Conservation (phyloP, 35 echinoderm and acorn worm species). For the Apostichopus parvimensis region DNA sequence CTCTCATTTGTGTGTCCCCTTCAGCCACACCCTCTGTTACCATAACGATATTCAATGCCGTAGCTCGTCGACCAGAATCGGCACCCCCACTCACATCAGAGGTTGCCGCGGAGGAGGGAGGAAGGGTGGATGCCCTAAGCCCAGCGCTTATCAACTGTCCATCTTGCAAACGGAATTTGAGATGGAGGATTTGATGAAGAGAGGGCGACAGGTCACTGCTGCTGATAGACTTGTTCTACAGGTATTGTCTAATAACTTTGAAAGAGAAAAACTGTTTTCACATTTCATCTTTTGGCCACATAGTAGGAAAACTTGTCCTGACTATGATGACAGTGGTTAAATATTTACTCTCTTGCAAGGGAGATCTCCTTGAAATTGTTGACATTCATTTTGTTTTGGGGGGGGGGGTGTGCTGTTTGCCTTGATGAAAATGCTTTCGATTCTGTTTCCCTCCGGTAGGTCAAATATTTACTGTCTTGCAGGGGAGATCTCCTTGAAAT, state of each 20-base stretch:
- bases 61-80: background rate
- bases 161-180: background rate
- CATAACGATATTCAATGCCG: background rate
- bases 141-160: background rate
- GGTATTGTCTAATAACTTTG: background rate
- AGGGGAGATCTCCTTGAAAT: too few relatives aligned
- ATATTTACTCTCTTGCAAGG: too few relatives aligned
- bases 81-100: background rate
- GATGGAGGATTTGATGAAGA: slow-evolving; percentile 17
- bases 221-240: background rate
- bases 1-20: background rate
- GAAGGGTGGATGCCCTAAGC: background rate
- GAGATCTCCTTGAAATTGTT: too few relatives aligned
- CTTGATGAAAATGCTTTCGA: too few relatives aligned
- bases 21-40: background rate
- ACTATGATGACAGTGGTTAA: too few relatives aligned
- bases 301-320: too few relatives aligned
- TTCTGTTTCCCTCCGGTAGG: too few relatives aligned
- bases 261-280: too few relatives aligned
- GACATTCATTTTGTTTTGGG: too few relatives aligned
- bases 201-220: background rate
- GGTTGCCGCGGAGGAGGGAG: background rate
- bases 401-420: too few relatives aligned
- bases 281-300: too few relatives aligned
- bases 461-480: too few relatives aligned